Conservation (phyloP, 1,140 invertebrate genomes). For the Platyscapa corneri region DNA sequence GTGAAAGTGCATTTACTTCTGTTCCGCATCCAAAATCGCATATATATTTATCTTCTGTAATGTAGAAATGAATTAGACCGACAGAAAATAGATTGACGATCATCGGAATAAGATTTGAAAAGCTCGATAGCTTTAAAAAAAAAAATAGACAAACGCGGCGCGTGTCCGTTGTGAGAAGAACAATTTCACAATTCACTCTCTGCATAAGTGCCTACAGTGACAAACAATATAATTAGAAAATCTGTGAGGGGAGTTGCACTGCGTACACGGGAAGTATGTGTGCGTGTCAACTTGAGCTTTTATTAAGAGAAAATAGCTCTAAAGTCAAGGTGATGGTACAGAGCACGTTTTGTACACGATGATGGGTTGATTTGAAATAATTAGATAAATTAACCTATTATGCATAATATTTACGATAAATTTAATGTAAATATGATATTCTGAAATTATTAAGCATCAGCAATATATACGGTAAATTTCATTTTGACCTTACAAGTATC, state of each 20-base stretch:
- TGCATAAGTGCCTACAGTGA: not conserved
- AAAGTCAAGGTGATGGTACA: not conserved
- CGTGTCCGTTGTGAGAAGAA: not conserved
- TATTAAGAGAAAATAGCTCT: not conserved
- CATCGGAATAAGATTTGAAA: not conserved
- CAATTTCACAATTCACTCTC: slow-evolving; percentile 16
- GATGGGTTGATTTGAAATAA: not conserved
- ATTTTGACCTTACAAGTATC: not conserved
- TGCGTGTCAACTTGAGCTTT: not conserved
- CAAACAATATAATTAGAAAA: slow-evolving; percentile 18
- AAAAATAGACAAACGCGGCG: not conserved
- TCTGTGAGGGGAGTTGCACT: not conserved
- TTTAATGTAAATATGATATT: too few relatives aligned
- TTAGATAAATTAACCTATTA: too few relatives aligned
- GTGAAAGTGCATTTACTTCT: not conserved
- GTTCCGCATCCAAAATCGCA: not conserved
- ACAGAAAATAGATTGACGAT: not conserved
- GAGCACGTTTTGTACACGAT: not conserved
- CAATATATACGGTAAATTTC: not conserved
- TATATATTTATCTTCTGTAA: not conserved
- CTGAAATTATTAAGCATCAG: too few relatives aligned
- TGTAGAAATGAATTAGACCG: not conserved
- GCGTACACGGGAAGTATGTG: not conserved
- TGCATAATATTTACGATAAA: not conserved
- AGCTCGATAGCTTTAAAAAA: not conserved